Conservation (phyloP, 2,797 vertebrate species). For the Neosilurus hyrtlii region DNA sequence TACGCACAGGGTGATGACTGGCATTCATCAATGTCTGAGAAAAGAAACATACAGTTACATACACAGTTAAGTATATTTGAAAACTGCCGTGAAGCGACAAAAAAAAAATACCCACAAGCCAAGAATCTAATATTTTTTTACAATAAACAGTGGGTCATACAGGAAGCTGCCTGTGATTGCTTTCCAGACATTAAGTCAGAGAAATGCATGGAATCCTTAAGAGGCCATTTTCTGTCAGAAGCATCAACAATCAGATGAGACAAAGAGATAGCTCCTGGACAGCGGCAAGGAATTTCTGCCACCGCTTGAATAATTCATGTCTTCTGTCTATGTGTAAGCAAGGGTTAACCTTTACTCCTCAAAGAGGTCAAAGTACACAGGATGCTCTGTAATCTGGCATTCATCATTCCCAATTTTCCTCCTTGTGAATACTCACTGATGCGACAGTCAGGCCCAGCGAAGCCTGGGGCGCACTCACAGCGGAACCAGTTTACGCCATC, state of each 20-base stretch:
- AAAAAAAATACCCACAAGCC: not conserved
- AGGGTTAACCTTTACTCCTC: slow-evolving; percentile 66
- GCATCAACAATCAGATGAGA: slow-evolving; percentile 42
- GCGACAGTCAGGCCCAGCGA: slow-evolving; percentile 94
- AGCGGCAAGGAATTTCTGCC: slow-evolving; percentile 63
- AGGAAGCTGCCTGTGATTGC: not conserved
- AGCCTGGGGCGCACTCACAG: slow-evolving; percentile 94
- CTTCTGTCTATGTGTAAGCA: slow-evolving; percentile 61
- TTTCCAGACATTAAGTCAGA: slow-evolving; percentile 28
- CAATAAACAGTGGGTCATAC: slow-evolving; percentile 1
- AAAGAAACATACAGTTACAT: not conserved
- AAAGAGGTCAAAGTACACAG: slow-evolving; percentile 52
- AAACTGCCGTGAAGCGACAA: not conserved
- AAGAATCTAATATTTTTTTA: slow-evolving; percentile 12
- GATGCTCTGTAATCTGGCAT: slow-evolving; percentile 56
- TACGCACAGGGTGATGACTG: slow-evolving; percentile 96
- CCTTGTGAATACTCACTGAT: slow-evolving; percentile 85
- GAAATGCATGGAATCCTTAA: slow-evolving; percentile 46
- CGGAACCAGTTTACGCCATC: slow-evolving; percentile 98
- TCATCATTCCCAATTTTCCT: slow-evolving; percentile 28
- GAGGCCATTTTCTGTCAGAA: slow-evolving; percentile 36
- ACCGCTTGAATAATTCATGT: slow-evolving; percentile 75
- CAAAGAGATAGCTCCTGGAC: slow-evolving; percentile 42
- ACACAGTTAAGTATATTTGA: not conserved
- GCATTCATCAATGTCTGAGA: slow-evolving; percentile 92